Percentiles rank a stretch among this genome's conserved stretches.
Evolutionary conservation across 1,140 invertebrate genomes (phyloP).

Genomic region (Papilio machaon): DNA sequence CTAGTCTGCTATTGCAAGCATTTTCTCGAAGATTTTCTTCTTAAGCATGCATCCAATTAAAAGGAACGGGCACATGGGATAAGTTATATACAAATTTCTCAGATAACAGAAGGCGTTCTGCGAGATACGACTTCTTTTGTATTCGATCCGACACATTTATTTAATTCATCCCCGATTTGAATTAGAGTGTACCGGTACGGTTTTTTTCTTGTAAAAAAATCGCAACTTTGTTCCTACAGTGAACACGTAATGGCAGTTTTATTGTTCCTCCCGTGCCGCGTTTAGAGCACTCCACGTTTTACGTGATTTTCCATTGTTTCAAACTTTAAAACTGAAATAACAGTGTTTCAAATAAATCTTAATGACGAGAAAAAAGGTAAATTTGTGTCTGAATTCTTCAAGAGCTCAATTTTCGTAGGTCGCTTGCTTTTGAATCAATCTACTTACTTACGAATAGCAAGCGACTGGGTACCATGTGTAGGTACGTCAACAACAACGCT

Average conservation of each 20-base stretch:
- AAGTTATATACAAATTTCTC: background rate
- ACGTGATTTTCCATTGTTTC: slow-evolving; percentile 32
- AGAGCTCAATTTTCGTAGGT: background rate
- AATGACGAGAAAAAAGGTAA: background rate
- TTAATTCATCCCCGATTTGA: background rate
- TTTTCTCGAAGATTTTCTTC: background rate
- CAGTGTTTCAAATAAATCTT: slow-evolving; percentile 12
- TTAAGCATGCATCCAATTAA: background rate
- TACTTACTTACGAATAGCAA: slow-evolving; percentile 39
- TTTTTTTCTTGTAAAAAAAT: slow-evolving; percentile 12
- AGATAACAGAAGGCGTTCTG: background rate
- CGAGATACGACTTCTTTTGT: background rate
- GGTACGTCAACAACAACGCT: slow-evolving; percentile 72
- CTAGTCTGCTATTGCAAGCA: background rate
- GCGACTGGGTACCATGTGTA: slow-evolving; percentile 57
- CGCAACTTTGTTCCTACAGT: slow-evolving; percentile 27
- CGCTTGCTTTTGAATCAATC: slow-evolving; percentile 55
- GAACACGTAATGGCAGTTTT: slow-evolving; percentile 36
- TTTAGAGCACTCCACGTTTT: slow-evolving; percentile 25
- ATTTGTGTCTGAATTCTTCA: background rate
- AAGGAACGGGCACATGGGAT: background rate
- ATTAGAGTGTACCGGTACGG: background rate
- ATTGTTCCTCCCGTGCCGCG: slow-evolving; percentile 28
- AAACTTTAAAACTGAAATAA: slow-evolving; percentile 35
- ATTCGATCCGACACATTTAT: background rate